Evolutionary conservation across 35 echinoderm and acorn worm genomes (phyloP), one percentile per base, ranked within the genome.

Genomic region (Eucidaris tribuloides): DNA sequence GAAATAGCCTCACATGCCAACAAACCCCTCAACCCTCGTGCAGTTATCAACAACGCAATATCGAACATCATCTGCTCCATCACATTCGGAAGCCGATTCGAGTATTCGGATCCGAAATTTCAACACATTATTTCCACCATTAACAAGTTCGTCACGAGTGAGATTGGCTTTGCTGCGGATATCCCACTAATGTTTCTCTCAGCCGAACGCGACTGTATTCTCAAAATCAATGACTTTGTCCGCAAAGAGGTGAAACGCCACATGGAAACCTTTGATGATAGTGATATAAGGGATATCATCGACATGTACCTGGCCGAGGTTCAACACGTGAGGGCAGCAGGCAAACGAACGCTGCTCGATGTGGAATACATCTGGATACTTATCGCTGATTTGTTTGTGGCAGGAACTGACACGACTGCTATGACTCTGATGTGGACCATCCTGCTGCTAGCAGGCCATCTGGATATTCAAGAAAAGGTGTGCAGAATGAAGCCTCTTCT

Each of bases 41-140:
- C 35, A 0, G 44, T 46, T 37, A 45, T 89, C 35, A 55, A n/a
- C 23, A 76, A 90, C 31, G 83, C 82, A 14, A 62, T 82, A 23
- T 61, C 92, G 2, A 95, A 95, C 44, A 83, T 95, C 24, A 89
- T 95, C 36, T 95, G 92, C 45, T 48, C 29, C 11, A 78, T 95
- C 28, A 86, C 37, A 15, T 89, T 95, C 44, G 92, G 92, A 23
- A 80, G 50, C 46, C 82, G 87, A 2, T 95, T 80, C 28, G 82
- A 95, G 9, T 90, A 90, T 50, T 46, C 70, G 20, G 86, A 94
- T 40, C 65, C 58, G 1, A 83, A 79, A 70, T 93, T 93, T 41
- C 43, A 88, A 44, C 13, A 84, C 14, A 39, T 64, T 14, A 34
- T 83, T 0, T 33, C 61, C 6, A 45, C 65, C 7, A 54, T 83